Evolutionary conservation across 30 jellyfish, hydroid and myxozoan species (phyloP), one percentile per base, ranked within the genome.

Genomic region (Aurelia coerulea): DNA sequence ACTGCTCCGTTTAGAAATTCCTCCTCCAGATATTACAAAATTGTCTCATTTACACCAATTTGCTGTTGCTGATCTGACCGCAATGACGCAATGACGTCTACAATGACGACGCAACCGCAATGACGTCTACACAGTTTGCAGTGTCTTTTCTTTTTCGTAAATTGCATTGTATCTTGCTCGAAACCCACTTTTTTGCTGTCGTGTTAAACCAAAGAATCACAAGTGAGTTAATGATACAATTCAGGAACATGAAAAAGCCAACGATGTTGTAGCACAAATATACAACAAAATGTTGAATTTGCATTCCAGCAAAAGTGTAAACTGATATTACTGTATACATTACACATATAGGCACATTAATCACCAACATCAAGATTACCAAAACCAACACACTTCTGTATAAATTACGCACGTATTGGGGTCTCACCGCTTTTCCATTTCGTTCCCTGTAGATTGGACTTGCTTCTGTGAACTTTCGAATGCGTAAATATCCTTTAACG

Each of bases 381-480:
- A 46, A 46, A 0, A 46, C 56, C 56, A 46, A 46, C 8, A 46
- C 56, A 46, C 56, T 46, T 9, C 56, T 46, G 56, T 46, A 46
- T 7, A 46, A 46, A 46, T 46, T 46, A 46, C 56, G 56, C 56
- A 46, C 56, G 35, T 69, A 5, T 2, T 69, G 79, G 1, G 42
- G 56, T 46, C 14, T 46, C 14, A 14, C 8, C 0, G 15, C 56
- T 4, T 5, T 4, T 4, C 56, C 56, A 46, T 46, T 46, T 14
- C 56, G 6, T 46, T 10, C 83, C 17, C 33, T 50, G 78, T 78
- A 78, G 42, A 78, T 46, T 18, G 78, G 88, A 62, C 51, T 78
- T 34, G 14, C 52, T 2, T 50, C 46, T 31, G 65, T 77, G 19
- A 54, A 60, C 23, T 10, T 32, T 3, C 75, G 34, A 4, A 76